These are phyloP conservation scores for Hydractinia symbiolongicarpus DNA, from an alignment of 30 jellyfish, hydroid and myxozoan species.

Conservation along the genomic window DNA sequence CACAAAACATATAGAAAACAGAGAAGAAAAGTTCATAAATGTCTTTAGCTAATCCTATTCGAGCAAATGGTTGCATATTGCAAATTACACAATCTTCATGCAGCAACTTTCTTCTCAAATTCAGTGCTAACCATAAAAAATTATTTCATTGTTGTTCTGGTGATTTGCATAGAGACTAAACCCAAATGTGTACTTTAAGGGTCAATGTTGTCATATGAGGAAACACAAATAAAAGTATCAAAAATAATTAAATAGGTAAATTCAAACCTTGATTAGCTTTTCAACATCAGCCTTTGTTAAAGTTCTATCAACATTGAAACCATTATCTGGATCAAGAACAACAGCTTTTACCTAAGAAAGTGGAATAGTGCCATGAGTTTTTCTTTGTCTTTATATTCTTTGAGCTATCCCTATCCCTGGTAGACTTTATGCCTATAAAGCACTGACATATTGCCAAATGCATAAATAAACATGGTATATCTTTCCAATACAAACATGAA, in stretches of 20 bases:
- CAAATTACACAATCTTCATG: too few species aligned
- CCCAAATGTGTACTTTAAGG: too few species aligned
- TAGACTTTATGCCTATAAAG: too few species aligned
- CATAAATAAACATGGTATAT: too few species aligned
- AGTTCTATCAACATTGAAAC: conserved; percentile 87
- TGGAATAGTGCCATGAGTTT: not conserved
- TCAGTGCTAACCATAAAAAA: too few species aligned
- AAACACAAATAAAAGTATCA: not conserved
- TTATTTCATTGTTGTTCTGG: too few species aligned
- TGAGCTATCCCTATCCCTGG: not conserved
- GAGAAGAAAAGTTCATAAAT: not conserved
- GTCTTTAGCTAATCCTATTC: too few species aligned
- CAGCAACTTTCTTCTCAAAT: too few species aligned
- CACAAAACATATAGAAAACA: not conserved
- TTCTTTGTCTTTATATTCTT: not conserved
- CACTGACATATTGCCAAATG: too few species aligned
- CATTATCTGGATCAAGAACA: conserved; percentile 84
- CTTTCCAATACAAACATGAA: too few species aligned
- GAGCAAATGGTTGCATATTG: too few species aligned
- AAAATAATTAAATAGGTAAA: not conserved
- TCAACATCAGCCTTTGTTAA: conserved; percentile 77
- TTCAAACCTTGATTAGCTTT: conserved; percentile 67
- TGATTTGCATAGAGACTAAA: too few species aligned
- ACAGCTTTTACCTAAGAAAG: conserved; percentile 79
- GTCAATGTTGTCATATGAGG: not conserved